A percentile compares a stretch with the other conserved stretches of the same genome.
phyloP scores from a whole-genome alignment of 2,113 vertebrate species.

The Boulengeromyrus knoepffleri region DNA sequence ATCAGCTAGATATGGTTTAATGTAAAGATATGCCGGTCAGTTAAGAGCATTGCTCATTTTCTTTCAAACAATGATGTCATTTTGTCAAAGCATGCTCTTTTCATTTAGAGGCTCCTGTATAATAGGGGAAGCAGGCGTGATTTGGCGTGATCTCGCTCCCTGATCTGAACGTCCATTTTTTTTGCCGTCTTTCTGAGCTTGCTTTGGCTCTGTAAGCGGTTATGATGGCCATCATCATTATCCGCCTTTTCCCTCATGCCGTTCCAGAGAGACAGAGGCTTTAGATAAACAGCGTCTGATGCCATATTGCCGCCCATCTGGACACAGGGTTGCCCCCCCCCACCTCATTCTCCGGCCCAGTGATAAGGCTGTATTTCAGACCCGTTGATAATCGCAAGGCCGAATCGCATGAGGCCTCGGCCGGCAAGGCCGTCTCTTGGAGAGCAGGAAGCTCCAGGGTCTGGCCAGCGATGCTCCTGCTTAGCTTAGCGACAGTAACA shows the following conservation, averaged over 20 bases:
- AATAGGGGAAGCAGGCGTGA: not conserved
- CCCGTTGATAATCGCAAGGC: conserved; percentile 31
- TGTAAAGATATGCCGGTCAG: not conserved
- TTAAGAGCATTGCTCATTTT: not conserved
- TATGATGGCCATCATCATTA: not conserved
- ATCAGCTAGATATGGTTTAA: not conserved
- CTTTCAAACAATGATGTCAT: not conserved
- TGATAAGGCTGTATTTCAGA: conserved; percentile 52
- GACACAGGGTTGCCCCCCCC: conserved; percentile 18
- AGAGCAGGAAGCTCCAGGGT: not conserved
- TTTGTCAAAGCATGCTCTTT: not conserved
- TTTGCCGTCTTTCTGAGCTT: not conserved
- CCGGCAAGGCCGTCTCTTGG: not conserved
- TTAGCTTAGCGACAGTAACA: not conserved
- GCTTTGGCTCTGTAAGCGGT: not conserved
- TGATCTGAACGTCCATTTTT: not conserved
- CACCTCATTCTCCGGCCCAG: conserved; percentile 48
- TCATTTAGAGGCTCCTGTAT: not conserved
- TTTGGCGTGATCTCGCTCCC: not conserved
- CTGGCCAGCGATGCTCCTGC: not conserved
- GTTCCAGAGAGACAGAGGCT: not conserved
- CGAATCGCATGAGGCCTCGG: conserved; percentile 23
- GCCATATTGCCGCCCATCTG: not conserved
- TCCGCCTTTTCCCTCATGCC: not conserved
- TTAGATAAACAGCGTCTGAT: not conserved